These are phyloP conservation scores for Bubalus kerabau DNA, from an alignment of 2,113 vertebrate genomes.

Conservation along the genomic window DNA sequence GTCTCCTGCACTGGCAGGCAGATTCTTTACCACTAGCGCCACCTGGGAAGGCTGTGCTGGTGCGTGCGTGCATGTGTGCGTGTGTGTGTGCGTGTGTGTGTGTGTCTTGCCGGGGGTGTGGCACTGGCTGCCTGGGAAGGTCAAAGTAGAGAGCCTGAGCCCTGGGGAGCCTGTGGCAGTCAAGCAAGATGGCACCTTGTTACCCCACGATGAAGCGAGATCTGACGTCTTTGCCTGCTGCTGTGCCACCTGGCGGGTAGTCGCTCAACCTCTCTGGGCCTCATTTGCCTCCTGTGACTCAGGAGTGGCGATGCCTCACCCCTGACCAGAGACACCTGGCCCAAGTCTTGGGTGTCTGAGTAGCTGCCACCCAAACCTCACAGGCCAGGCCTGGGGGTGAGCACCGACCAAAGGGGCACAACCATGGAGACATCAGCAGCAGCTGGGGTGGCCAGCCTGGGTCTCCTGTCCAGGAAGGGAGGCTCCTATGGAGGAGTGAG, in stretches of 20 bases:
- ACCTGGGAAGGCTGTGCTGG: neutral
- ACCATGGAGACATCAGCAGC: neutral
- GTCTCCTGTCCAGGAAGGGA: neutral
- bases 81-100: fast-evolving
- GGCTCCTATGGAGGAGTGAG: neutral
- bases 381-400: neutral
- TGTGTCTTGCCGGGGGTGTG: neutral
- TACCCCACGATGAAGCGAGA: neutral
- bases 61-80: fast-evolving
- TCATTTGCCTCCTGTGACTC: neutral
- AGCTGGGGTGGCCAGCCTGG: neutral
- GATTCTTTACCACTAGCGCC: neutral
- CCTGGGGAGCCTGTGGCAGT: neutral
- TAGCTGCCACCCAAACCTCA: neutral
- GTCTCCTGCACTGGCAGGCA: neutral
- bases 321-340: neutral
- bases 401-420: neutral
- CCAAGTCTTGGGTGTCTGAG: neutral
- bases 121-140: fast-evolving
- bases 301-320: neutral
- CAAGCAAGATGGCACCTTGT: neutral
- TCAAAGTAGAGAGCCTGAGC: neutral
- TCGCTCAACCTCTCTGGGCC: neutral
- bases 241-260: neutral
- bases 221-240: neutral